These are phyloP conservation scores for Aphis gossypii DNA, from an alignment of 1,140 invertebrate genomes.

Conservation along the genomic window DNA sequence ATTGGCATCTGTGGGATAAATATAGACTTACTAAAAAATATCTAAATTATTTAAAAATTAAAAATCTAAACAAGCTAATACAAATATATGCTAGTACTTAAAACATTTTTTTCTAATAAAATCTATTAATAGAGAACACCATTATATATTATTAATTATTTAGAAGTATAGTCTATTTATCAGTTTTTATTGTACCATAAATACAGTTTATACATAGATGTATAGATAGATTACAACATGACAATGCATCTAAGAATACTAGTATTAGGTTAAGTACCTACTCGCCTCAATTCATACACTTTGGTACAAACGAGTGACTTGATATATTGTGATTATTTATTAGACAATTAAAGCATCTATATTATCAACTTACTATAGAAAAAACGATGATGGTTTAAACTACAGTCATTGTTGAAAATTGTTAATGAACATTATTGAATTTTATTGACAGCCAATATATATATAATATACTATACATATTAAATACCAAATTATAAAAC, in stretches of 20 bases:
- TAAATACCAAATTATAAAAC: background rate
- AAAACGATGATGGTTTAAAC: no score
- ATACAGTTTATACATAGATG: background rate
- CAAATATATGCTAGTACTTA: background rate
- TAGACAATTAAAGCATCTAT: no score
- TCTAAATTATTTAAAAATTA: background rate
- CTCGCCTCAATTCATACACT: no score
- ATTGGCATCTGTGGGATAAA: conserved; percentile 10
- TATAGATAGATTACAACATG: no score
- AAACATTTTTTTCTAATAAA: background rate
- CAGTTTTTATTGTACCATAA: background rate
- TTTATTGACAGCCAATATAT: background rate
- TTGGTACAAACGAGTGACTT: no score
- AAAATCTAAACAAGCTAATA: background rate
- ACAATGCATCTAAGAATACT: no score
- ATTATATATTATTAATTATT: background rate
- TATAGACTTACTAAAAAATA: conserved; percentile 1
- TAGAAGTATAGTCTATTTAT: background rate
- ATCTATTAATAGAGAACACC: background rate
- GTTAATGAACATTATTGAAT: no score
- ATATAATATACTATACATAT: background rate
- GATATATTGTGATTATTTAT: no score
- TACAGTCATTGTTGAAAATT: no score
- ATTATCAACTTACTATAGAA: no score
- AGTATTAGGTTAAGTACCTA: no score